A percentile compares a stretch with the other conserved stretches of the same genome.
phyloP scores from a whole-genome alignment of 2,888 invertebrate species.

The Cordilura impudica region DNA sequence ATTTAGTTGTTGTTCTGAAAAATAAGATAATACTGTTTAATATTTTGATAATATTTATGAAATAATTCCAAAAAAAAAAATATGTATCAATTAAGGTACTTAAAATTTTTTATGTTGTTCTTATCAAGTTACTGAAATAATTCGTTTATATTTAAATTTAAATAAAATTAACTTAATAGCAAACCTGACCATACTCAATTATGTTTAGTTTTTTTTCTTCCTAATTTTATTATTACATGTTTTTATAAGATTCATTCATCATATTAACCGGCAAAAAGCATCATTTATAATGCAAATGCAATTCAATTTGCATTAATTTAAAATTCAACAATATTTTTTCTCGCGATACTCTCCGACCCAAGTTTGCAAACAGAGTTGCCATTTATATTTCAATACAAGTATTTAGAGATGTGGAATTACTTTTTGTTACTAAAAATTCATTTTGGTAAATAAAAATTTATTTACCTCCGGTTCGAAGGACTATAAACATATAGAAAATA shows the following conservation, averaged over 20 bases:
- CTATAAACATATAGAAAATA: no score
- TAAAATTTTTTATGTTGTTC: not conserved
- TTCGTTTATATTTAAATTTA: not conserved
- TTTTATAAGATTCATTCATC: constrained; percentile 58
- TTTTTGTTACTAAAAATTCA: no score
- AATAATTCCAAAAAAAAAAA: not conserved
- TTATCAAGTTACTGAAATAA: not conserved
- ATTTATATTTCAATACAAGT: constrained; percentile 4
- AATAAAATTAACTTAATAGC: not conserved
- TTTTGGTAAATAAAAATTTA: no score
- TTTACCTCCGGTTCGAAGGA: no score
- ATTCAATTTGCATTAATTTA: constrained; percentile 76
- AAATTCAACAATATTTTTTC: constrained; percentile 64
- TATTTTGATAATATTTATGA: not conserved
- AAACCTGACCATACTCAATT: constrained; percentile 50
- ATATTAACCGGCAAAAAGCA: constrained; percentile 43
- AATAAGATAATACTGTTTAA: not conserved
- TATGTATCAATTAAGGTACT: not conserved
- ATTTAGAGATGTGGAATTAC: not conserved
- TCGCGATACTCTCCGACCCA: not conserved
- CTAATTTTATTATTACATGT: constrained; percentile 47
- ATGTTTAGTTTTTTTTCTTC: constrained; percentile 21
- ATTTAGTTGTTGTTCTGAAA: not conserved
- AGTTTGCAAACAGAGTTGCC: no score
- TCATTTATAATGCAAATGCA: constrained; percentile 71